Conservation (phyloP, 2,797 vertebrate species). For the Clarias pachynema region DNA sequence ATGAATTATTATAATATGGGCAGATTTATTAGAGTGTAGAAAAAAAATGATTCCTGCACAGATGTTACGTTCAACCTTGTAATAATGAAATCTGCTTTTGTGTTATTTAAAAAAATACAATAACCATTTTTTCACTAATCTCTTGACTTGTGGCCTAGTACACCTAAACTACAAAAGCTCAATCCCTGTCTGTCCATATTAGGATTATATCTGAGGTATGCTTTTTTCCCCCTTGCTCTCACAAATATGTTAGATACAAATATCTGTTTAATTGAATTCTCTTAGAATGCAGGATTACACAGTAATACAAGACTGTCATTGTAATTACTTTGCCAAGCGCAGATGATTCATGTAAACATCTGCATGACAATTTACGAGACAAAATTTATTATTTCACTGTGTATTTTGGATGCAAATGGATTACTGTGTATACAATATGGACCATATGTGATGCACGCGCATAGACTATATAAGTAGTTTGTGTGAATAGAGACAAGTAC, state of each 20-base stretch:
- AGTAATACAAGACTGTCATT: constrained; percentile 75
- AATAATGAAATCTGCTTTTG: constrained; percentile 91
- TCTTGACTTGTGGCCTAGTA: constrained; percentile 83
- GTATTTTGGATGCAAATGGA: constrained; percentile 57
- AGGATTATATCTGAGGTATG: constrained; percentile 86
- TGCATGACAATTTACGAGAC: constrained; percentile 69
- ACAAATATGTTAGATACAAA: constrained; percentile 85
- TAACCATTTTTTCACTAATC: constrained; percentile 83
- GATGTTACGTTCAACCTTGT: constrained; percentile 75
- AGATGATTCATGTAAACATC: constrained; percentile 72
- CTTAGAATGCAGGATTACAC: constrained; percentile 83
- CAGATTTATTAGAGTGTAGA: constrained; percentile 56
- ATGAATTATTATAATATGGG: constrained; percentile 60
- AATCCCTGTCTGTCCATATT: constrained; percentile 80
- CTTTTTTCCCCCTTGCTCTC: constrained; percentile 67
- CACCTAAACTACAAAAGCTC: constrained; percentile 79
- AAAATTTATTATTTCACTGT: constrained; percentile 61
- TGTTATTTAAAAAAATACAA: constrained; percentile 81
- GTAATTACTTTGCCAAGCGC: constrained; percentile 62
- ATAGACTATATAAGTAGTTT: constrained; percentile 27
- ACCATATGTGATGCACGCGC: constrained; percentile 9
- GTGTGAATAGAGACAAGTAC: constrained; percentile 1
- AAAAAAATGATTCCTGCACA: constrained; percentile 66
- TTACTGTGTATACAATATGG: constrained; percentile 20
- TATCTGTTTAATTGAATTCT: constrained; percentile 80